Evolutionary conservation across 92 coral and sea anemone species (phyloP), one percentile per base, ranked within the genome.

Genomic region (Actinernus sp.): DNA sequence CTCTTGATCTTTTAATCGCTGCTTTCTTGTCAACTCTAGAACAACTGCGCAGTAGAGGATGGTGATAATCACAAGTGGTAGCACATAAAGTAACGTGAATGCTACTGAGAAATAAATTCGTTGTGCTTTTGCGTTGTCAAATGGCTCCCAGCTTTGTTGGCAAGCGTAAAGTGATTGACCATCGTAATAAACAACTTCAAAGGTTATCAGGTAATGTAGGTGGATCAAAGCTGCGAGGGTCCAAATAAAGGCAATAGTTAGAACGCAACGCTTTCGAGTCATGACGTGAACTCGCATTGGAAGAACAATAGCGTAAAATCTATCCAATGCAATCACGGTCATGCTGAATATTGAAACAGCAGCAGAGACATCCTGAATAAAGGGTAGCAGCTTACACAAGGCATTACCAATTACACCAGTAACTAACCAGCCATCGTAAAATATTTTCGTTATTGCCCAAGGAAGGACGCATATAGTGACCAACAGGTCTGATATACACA

Each of bases 341-440:
- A 85, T 83, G 44, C 86, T 85, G 21, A 71, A 50, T 26, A 85
- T 78, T 36, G 91, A 83, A 14, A 71, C 82, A 26, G 67, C 81
- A 4, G 74, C 5, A 1, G 76, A 39, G 4, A 74, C 68, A n/a
- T 39, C 26, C 18, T 65, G 45, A 4, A 69, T 37, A 25, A 84
- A 63, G 13, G 63, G 74, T 7, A 75, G 58, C 17, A 76, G 40
- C 60, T 77, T 84, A 56, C 90, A 84, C 0, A 84, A 37, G 12
- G 65, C 29, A 9, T 52, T 47, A 18, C 90, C 85, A 3, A 68
- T 37, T 36, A 30, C 39, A 19, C 90, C 90, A 26, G 75, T 19
- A 17, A 68, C 23, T 5, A 64, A 34, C 61, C 73, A 75, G 58
- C 37, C 17, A 22, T 49, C 38, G 4, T 0, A 41, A 16, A 49